These are phyloP conservation scores for Subanguina moxae DNA, from an alignment of 1,140 invertebrate genomes.

Conservation along the genomic window DNA sequence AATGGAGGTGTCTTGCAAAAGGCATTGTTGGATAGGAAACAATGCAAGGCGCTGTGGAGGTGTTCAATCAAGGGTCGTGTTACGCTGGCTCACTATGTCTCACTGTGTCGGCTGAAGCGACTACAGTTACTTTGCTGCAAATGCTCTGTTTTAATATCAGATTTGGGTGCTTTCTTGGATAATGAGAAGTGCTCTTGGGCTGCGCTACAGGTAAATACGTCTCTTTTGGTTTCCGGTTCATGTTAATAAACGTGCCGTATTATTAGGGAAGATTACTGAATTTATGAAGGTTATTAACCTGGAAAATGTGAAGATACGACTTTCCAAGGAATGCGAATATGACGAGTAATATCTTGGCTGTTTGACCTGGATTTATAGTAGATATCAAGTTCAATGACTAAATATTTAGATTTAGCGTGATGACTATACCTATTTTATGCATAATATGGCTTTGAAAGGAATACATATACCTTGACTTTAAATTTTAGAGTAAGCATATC, in stretches of 20 bases:
- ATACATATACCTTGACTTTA: too few relatives aligned
- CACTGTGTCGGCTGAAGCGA: constrained; percentile 36
- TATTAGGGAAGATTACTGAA: constrained; percentile 65
- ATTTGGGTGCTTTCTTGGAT: constrained; percentile 94
- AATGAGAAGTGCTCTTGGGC: constrained; percentile 99
- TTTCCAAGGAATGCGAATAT: constrained; percentile 88
- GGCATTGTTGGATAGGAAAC: neutral
- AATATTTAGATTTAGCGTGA: too few relatives aligned
- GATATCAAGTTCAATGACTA: too few relatives aligned
- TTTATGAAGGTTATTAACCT: constrained; percentile 87
- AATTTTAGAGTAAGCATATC: too few relatives aligned
- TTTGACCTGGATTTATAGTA: too few relatives aligned
- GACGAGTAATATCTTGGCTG: constrained; percentile 65
- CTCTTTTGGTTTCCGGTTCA: constrained; percentile 9
- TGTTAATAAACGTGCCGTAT: neutral
- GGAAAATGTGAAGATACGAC: constrained; percentile 87
- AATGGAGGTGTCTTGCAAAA: neutral
- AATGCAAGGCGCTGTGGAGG: constrained; percentile 41
- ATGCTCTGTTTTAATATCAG: constrained; percentile 89
- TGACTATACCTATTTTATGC: too few relatives aligned
- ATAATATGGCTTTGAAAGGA: too few relatives aligned
- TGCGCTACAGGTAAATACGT: constrained; percentile 69
- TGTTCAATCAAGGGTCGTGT: constrained; percentile 49
- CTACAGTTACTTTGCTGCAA: constrained; percentile 60
- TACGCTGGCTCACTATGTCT: constrained; percentile 46